These are phyloP conservation scores for Lamellibrachia satsuma DNA, from an alignment of 2,888 invertebrate species.

Conservation along the genomic window DNA sequence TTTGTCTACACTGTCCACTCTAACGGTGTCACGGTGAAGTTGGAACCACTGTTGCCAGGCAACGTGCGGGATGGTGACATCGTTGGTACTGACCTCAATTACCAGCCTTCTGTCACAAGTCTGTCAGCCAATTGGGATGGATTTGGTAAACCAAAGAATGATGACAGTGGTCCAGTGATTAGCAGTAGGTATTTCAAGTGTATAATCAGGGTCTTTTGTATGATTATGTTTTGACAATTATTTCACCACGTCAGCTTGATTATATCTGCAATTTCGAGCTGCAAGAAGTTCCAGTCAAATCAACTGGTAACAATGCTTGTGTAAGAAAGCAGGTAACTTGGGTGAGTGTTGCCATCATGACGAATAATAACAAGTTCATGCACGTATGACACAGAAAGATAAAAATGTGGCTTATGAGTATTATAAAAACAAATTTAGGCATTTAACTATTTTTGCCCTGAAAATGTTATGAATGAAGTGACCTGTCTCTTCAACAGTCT, in stretches of 20 bases:
- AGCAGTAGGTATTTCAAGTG: background rate
- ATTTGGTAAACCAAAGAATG: constrained; percentile 42
- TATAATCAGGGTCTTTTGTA: background rate
- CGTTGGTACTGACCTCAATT: constrained; percentile 45
- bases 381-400: too few species aligned
- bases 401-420: too few species aligned
- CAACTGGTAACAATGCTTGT: too few species aligned
- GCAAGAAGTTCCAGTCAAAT: too few species aligned
- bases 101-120: constrained; percentile 41
- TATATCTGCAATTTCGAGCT: too few species aligned
- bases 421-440: background rate
- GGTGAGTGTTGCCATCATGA: too few species aligned
- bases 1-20: constrained; percentile 48
- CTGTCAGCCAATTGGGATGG: constrained; percentile 53
- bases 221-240: background rate
- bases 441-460: too few species aligned
- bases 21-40: constrained; percentile 49
- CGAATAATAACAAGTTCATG: too few species aligned
- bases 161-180: background rate
- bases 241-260: constrained; percentile 26
- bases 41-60: constrained; percentile 52
- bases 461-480: too few species aligned
- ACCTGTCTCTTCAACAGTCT: too few species aligned
- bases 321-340: too few species aligned
- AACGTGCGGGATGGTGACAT: constrained; percentile 48